Conservation (phyloP, 2,888 invertebrate genomes). For the Scotopteryx bipunctaria region DNA sequence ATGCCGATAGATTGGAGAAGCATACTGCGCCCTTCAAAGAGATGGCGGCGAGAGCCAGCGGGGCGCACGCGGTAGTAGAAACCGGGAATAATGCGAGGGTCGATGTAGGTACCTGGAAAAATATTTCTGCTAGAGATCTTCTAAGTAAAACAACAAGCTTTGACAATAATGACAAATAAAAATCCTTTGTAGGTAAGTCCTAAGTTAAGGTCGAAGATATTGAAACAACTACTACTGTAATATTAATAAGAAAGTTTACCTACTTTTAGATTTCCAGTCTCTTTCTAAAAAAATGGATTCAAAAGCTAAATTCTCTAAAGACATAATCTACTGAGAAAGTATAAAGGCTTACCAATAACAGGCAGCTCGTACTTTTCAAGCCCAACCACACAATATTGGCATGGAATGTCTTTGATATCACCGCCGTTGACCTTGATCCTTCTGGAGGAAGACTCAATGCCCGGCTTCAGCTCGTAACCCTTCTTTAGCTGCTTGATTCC, state of each 20-base stretch:
- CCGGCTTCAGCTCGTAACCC: constrained; percentile 85
- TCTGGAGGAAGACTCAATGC: constrained; percentile 85
- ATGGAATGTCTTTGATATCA: constrained; percentile 86
- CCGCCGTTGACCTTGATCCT: constrained; percentile 85
- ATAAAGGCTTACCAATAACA: constrained; percentile 84
- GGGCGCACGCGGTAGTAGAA: constrained; percentile 89
- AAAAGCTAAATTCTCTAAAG: too few relatives aligned
- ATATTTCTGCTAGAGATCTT: not conserved
- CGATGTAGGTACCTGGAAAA: constrained; percentile 86
- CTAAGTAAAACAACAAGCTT: too few relatives aligned
- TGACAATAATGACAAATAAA: too few relatives aligned
- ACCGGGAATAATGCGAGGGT: constrained; percentile 88
- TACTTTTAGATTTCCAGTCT: too few relatives aligned
- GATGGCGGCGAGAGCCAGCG: constrained; percentile 84
- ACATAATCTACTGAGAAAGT: too few relatives aligned
- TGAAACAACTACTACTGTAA: too few relatives aligned
- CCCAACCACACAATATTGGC: constrained; percentile 86
- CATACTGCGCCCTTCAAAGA: constrained; percentile 86
- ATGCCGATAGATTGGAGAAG: constrained; percentile 86
- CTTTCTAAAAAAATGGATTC: too few relatives aligned
- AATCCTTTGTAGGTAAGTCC: too few relatives aligned
- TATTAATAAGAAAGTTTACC: too few relatives aligned
- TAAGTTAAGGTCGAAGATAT: too few relatives aligned
- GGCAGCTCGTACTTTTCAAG: constrained; percentile 87
- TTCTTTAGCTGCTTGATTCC: constrained; percentile 79